Base-by-base conservation (phyloP, 2,888 invertebrate genomes). In the Phasia obesa region DNA sequence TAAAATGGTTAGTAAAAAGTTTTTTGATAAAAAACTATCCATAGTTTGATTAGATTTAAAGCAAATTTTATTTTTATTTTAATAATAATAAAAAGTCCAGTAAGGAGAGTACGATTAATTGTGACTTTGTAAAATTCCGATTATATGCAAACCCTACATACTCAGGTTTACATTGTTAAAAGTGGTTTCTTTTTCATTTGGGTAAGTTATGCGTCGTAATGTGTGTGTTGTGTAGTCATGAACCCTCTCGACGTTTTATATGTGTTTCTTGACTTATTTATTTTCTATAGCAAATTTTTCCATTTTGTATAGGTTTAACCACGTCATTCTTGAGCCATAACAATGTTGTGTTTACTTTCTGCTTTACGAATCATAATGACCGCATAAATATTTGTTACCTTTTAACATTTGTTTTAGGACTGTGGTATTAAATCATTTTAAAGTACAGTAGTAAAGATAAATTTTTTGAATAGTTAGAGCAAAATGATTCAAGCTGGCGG, bases 281-380 rank as follows among this genome's bases (percentile, higher is more conserved):
- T 42, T 57, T 42, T 42, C 19, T 42, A 27, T 71, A 19, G 38
- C 31, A 35, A n/a, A 9, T 35, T 35, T 60, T 25, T 44, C 9
- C 6, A 38, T 38, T 73, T 83, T 83, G 82, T 83, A 78, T 83
- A 83, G 55, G 31, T 83, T 71, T 71, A 42, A 55, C n/a, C 59
- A 78, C 76, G 76, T 77, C 76, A 81, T 57, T 65, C 27, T 44
- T 78, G 23, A 49, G 42, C 44, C 38, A 59, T 17, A 69, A 60
- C 44, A 55, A 57, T 51, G 21, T 59, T 23, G 31, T 15, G 15
- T 23, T 44, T 59, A 11, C 4, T 4, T 55, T 64, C 15, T 19
- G 7, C 19, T 59, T 31, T 69, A 13, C 31, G 35, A 51, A 23
- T 49, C 42, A 6, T 59, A 70, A 64, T 65, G 70, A 62, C 69